Percentiles rank a stretch among this genome's conserved stretches.
phyloP scores from a whole-genome alignment of 2,113 vertebrate species.

The Oceanites oceanicus region DNA sequence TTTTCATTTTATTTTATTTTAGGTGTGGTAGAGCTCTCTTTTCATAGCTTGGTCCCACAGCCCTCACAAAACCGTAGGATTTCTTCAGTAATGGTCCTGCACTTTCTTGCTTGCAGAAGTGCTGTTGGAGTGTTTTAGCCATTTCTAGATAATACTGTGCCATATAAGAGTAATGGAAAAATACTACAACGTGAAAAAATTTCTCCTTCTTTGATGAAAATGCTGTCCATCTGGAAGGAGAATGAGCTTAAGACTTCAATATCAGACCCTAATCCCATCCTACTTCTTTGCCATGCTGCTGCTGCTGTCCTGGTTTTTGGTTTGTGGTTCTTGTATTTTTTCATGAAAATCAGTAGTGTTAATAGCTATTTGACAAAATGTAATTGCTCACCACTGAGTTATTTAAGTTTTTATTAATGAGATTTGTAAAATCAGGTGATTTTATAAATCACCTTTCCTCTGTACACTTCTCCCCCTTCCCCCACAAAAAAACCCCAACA shows the following conservation, averaged over 20 bases:
- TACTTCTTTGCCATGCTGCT: neutral
- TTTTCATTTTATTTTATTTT: neutral
- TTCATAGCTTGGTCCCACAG: neutral
- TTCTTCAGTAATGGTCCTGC: neutral
- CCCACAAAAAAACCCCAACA: neutral
- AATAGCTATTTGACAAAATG: neutral
- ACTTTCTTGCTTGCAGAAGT: neutral
- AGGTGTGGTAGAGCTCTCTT: neutral
- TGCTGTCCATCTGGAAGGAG: neutral
- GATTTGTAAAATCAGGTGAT: neutral
- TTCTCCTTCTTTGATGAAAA: neutral
- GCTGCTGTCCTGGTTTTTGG: neutral
- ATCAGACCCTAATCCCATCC: neutral
- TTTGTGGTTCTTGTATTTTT: neutral
- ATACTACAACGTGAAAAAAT: neutral
- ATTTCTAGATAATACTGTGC: neutral
- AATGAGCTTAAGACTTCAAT: neutral
- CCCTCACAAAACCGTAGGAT: neutral
- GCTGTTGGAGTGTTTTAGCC: neutral
- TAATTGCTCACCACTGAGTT: neutral
- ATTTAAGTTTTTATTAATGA: neutral
- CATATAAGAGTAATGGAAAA: neutral
- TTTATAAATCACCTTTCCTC: neutral
- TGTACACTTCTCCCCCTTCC: fast-evolving
- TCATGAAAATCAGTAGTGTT: neutral